Evolutionary conservation across 2,888 invertebrate species (phyloP).

Genomic region (Schizotus pectinicornis): DNA sequence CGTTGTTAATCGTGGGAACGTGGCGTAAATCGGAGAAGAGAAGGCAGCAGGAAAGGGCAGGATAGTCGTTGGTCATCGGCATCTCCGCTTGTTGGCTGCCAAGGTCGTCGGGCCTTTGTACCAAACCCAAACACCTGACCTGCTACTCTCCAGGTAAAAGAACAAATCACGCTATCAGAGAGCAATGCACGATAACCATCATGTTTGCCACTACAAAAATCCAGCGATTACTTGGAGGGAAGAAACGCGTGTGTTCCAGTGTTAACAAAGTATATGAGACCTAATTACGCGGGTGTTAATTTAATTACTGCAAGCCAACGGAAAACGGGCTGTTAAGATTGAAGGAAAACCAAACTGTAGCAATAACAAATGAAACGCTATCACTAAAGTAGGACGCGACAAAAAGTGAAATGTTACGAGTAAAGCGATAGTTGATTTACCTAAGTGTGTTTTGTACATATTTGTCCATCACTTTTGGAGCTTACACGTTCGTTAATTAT

Average conservation of each 20-base stretch:
- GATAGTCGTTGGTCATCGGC: constrained; percentile 38
- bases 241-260: neutral
- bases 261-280: too few relatives aligned
- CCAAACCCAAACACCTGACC: constrained; percentile 38
- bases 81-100: constrained; percentile 35
- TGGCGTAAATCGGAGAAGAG: constrained; percentile 17
- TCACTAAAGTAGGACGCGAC: constrained; percentile 5
- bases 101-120: constrained; percentile 43
- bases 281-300: constrained; percentile 4
- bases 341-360: neutral
- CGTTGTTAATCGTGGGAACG: constrained; percentile 31
- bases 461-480: too few relatives aligned
- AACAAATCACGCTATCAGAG: constrained; percentile 36
- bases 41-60: constrained; percentile 28
- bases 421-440: neutral
- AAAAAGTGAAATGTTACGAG: constrained; percentile 15
- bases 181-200: constrained; percentile 30
- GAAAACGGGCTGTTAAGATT: neutral
- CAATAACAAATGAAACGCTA: too few relatives aligned
- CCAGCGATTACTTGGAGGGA: constrained; percentile 10
- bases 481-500: too few relatives aligned
- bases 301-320: constrained; percentile 1
- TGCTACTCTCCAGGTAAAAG: constrained; percentile 38
- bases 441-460: too few relatives aligned
- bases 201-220: constrained; percentile 23